These are phyloP conservation scores for Orthonevra nobilis DNA, from an alignment of 2,888 invertebrate genomes.

Conservation along the genomic window DNA sequence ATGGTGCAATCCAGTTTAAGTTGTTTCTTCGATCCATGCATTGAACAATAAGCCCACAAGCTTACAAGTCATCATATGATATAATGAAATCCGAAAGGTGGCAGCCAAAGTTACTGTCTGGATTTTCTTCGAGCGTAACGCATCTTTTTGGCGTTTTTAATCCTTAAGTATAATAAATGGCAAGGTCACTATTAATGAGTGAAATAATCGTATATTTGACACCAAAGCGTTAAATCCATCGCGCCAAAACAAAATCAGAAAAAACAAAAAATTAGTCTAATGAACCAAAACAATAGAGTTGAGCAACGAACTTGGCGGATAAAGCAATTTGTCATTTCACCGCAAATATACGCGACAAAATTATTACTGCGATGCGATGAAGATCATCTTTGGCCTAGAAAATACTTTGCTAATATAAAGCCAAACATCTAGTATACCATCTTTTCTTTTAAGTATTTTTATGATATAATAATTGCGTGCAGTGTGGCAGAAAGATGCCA, in stretches of 20 bases:
- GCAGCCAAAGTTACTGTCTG: too few species aligned
- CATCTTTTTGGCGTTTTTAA: background rate
- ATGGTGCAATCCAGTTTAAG: slow-evolving; percentile 12
- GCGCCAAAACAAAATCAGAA: slow-evolving; percentile 16
- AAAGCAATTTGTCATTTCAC: background rate
- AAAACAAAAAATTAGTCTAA: slow-evolving; percentile 11
- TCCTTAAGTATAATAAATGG: slow-evolving; percentile 10
- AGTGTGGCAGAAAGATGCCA: slow-evolving; percentile 58
- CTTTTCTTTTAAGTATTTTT: too few species aligned
- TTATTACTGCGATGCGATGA: slow-evolving; percentile 7
- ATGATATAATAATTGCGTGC: slow-evolving; percentile 51
- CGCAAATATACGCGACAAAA: slow-evolving; percentile 17
- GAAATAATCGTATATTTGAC: too few species aligned
- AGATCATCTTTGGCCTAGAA: slow-evolving; percentile 53
- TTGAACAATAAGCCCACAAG: background rate
- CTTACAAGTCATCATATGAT: too few species aligned
- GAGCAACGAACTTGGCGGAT: slow-evolving; percentile 57
- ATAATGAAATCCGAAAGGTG: too few species aligned
- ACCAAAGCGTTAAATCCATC: too few species aligned
- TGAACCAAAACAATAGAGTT: slow-evolving; percentile 64
- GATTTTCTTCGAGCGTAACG: background rate
- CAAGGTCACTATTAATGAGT: slow-evolving; percentile 46
- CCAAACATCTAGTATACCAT: background rate
- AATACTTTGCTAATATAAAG: slow-evolving; percentile 25
- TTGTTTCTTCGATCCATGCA: slow-evolving; percentile 5